phyloP scores from a whole-genome alignment of 1,140 invertebrate genomes.

The Halyomorpha halys region DNA sequence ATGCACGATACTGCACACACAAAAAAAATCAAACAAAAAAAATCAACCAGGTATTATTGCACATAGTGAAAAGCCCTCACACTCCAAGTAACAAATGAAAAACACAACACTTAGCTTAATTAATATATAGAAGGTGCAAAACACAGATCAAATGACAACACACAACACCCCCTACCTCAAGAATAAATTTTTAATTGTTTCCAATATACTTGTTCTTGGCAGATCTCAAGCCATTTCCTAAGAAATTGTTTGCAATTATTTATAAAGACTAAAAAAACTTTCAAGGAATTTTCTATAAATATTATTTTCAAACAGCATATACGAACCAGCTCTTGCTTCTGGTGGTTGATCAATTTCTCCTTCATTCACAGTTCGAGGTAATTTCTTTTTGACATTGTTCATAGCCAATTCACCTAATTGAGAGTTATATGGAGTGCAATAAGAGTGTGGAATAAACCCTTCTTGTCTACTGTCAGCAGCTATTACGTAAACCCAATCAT shows the following conservation, averaged over 20 bases:
- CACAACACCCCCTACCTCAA: slow-evolving; percentile 1
- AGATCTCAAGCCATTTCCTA: slow-evolving; percentile 4
- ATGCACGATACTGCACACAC: too few relatives aligned
- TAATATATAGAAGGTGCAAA: neutral
- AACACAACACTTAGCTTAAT: too few relatives aligned
- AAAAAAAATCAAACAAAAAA: too few relatives aligned
- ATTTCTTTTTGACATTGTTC: slow-evolving; percentile 69
- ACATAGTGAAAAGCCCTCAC: too few relatives aligned
- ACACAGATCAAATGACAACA: neutral
- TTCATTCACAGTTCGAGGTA: slow-evolving; percentile 46
- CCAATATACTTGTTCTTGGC: slow-evolving; percentile 1
- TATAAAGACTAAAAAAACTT: neutral
- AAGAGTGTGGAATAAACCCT: slow-evolving; percentile 89
- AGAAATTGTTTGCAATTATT: neutral
- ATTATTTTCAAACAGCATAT: slow-evolving; percentile 1
- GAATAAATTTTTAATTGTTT: neutral
- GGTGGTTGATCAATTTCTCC: slow-evolving; percentile 30
- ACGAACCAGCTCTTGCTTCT: slow-evolving; percentile 31
- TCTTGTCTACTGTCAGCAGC: slow-evolving; percentile 76
- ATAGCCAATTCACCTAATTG: slow-evolving; percentile 59
- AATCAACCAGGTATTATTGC: too few relatives aligned
- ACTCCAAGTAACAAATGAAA: too few relatives aligned
- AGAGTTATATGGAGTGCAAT: slow-evolving; percentile 75
- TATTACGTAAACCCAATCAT: slow-evolving; percentile 94
- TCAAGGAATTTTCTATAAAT: neutral